Evolutionary conservation across 2,888 invertebrate genomes (phyloP).

Genomic region (Tuberolachnus salignus): DNA sequence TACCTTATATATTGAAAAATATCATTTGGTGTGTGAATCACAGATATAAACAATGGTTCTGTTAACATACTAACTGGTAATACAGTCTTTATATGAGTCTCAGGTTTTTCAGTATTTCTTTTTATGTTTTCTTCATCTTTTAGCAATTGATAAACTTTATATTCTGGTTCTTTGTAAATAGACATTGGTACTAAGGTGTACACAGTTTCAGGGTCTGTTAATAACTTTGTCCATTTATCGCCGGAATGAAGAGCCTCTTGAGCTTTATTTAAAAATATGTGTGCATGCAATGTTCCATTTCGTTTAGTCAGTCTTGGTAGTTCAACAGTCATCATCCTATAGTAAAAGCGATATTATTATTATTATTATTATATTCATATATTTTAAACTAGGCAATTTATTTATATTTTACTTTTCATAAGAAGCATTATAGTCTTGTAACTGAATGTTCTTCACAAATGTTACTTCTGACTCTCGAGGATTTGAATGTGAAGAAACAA

Average conservation of each 20-base stretch:
- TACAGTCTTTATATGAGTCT: slow-evolving; percentile 76
- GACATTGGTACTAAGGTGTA: slow-evolving; percentile 59
- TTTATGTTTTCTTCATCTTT: slow-evolving; percentile 63
- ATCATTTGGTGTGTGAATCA: slow-evolving; percentile 70
- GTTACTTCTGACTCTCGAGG: slow-evolving; percentile 68
- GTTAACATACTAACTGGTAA: slow-evolving; percentile 79
- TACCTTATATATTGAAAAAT: slow-evolving; percentile 66
- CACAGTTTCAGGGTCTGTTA: slow-evolving; percentile 59
- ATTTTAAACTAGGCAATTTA: not conserved
- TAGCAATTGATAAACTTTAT: slow-evolving; percentile 71
- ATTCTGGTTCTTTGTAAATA: slow-evolving; percentile 57
- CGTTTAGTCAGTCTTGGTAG: slow-evolving; percentile 76
- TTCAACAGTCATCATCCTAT: slow-evolving; percentile 70
- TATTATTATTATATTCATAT: not conserved
- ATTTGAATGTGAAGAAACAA: slow-evolving; percentile 69
- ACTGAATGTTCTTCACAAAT: slow-evolving; percentile 68
- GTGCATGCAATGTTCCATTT: slow-evolving; percentile 85
- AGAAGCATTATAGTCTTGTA: slow-evolving; percentile 71
- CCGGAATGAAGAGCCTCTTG: slow-evolving; percentile 14
- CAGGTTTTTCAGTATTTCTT: slow-evolving; percentile 64
- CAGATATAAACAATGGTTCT: slow-evolving; percentile 72
- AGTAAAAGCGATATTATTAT: slow-evolving; percentile 13
- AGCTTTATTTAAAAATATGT: slow-evolving; percentile 67
- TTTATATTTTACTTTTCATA: slow-evolving; percentile 65
- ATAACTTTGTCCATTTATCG: slow-evolving; percentile 53